A percentile compares a stretch with the other conserved stretches of the same genome.
These are phyloP conservation scores for Stomatorhinus ivindoensis DNA, from an alignment of 2,113 vertebrate species.

Conservation along the genomic window DNA sequence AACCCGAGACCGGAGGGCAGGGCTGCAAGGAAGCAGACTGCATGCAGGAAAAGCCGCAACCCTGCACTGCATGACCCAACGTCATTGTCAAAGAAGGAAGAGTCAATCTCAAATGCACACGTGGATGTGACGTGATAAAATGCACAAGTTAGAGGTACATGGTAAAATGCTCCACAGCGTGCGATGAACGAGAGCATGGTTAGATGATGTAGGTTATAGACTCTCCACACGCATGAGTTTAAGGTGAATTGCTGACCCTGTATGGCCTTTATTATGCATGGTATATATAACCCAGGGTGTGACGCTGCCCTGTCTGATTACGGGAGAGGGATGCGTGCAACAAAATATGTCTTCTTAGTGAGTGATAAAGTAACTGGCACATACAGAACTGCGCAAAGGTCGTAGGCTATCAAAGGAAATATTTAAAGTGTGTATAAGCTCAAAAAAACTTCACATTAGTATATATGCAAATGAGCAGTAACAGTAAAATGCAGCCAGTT, in stretches of 20 bases:
- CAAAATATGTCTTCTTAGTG: neutral
- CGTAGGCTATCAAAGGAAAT: neutral
- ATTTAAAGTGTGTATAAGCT: neutral
- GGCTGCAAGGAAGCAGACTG: neutral
- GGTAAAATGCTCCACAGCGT: neutral
- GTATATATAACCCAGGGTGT: neutral
- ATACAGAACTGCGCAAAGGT: neutral
- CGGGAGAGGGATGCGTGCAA: neutral
- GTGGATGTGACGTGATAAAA: neutral
- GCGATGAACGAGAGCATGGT: neutral
- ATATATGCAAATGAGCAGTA: neutral
- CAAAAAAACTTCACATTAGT: neutral
- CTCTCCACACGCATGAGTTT: neutral
- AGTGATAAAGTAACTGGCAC: neutral
- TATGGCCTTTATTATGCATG: neutral
- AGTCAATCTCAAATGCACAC: neutral
- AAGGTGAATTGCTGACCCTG: neutral
- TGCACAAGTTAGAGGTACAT: neutral
- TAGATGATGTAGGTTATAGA: neutral
- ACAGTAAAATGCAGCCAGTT: neutral
- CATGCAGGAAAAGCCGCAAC: neutral
- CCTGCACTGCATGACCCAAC: neutral
- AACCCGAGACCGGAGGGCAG: neutral
- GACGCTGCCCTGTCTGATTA: neutral
- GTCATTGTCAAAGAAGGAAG: neutral